Conservation (phyloP, 1,140 invertebrate genomes). For the Dinoponera quadriceps region DNA sequence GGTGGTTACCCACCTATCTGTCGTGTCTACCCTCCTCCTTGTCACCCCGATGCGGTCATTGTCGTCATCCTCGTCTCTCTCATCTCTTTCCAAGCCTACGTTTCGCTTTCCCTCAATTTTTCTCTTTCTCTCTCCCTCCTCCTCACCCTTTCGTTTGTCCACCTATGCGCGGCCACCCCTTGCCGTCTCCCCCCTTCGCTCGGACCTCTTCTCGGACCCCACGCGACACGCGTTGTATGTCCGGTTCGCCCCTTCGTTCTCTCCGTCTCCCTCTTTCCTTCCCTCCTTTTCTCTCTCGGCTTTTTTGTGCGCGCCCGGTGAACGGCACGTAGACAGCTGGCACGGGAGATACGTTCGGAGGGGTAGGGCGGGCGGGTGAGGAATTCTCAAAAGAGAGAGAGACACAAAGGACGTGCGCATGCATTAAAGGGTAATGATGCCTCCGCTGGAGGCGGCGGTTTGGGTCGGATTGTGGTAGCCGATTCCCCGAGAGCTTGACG, state of each 20-base stretch:
- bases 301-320: constrained; percentile 81
- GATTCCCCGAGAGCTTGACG: constrained; percentile 58
- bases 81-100: constrained; percentile 60
- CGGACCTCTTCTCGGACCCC: constrained; percentile 48
- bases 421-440: constrained; percentile 82
- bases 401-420: constrained; percentile 82
- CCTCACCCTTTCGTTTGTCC: constrained; percentile 69
- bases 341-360: not conserved
- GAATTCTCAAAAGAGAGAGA: constrained; percentile 78
- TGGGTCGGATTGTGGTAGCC: constrained; percentile 41
- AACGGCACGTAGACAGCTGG: constrained; percentile 62
- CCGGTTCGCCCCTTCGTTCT: constrained; percentile 64
- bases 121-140: constrained; percentile 60
- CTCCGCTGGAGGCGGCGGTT: constrained; percentile 67
- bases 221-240: constrained; percentile 70
- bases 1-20: constrained; percentile 66
- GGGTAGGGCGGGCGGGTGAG: constrained; percentile 55
- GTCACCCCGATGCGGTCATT: constrained; percentile 38
- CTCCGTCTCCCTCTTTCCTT: not conserved
- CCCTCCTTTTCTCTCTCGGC: not conserved
- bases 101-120: no score
- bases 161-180: not conserved
- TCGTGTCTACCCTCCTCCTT: constrained; percentile 65
- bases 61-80: constrained; percentile 44
- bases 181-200: constrained; percentile 56